A percentile compares a stretch with the other conserved stretches of the same genome.
These are phyloP conservation scores for Trileptium ribeirensis DNA, from an alignment of 2,888 invertebrate genomes.

Conservation along the genomic window DNA sequence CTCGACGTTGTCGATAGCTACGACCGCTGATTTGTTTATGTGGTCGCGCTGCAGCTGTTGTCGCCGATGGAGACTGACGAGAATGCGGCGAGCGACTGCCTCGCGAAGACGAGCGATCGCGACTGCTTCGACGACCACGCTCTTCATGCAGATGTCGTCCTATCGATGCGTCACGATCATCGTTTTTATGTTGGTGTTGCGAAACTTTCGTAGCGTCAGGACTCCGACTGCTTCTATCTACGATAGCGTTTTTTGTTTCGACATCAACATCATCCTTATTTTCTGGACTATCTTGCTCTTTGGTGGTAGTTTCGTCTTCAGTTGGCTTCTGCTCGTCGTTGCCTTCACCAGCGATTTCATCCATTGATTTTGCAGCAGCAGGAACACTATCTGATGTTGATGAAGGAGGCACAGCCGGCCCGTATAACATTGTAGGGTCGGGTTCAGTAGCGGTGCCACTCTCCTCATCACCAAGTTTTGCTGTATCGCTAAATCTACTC, in stretches of 20 bases:
- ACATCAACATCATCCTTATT: not conserved
- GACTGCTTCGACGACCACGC: not conserved
- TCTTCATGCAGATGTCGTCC: no score
- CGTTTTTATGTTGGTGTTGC: no score
- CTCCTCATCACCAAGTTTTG: not conserved
- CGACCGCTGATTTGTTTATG: no score
- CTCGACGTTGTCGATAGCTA: not conserved
- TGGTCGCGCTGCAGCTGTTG: not conserved
- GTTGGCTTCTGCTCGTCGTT: not conserved
- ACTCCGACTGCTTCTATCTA: no score
- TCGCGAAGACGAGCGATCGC: not conserved
- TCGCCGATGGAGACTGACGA: not conserved
- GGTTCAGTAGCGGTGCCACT: not conserved
- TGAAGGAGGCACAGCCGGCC: not conserved
- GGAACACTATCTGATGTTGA: not conserved
- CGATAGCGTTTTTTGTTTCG: not conserved
- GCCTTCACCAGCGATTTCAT: not conserved
- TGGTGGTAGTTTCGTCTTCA: no score
- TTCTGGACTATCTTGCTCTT: no score
- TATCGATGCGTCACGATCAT: not conserved
- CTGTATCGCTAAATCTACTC: not conserved
- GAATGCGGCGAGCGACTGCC: not conserved
- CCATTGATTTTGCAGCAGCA: not conserved
- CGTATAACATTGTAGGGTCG: not conserved
- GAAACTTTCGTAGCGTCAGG: not conserved